Conservation (phyloP, 2,113 vertebrate genomes). For the Ammodytes marinus region DNA sequence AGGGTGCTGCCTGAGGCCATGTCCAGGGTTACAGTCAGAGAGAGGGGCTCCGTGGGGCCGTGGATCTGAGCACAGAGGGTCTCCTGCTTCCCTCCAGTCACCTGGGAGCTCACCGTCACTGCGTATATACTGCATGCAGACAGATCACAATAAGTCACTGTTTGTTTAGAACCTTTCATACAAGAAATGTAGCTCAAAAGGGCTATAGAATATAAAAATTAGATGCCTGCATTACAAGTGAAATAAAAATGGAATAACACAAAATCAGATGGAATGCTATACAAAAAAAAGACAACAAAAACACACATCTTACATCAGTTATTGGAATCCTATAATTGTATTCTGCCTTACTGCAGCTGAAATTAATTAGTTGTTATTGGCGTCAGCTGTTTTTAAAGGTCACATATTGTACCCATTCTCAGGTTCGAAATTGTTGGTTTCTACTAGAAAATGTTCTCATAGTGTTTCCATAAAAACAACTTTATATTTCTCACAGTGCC, state of each 20-base stretch:
- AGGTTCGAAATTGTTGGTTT: too few species aligned
- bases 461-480: too few species aligned
- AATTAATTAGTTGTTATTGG: neutral
- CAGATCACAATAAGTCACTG: neutral
- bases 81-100: constrained; percentile 74
- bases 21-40: constrained; percentile 54
- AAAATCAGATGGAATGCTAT: too few species aligned
- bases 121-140: constrained; percentile 72
- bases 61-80: constrained; percentile 77
- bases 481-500: too few species aligned
- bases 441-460: too few species aligned
- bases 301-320: neutral
- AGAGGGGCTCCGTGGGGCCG: constrained; percentile 14
- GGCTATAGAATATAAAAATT: neutral
- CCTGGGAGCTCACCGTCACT: constrained; percentile 77
- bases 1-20: neutral
- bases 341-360: neutral
- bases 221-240: neutral
- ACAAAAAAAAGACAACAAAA: too few species aligned
- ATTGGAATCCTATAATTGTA: neutral
- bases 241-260: neutral
- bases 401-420: too few species aligned
- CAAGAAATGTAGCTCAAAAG: too few species aligned
- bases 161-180: too few species aligned
- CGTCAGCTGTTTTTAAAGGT: neutral